phyloP scores from a whole-genome alignment of 1,140 invertebrate species.

The Drosophila ohnishii region DNA sequence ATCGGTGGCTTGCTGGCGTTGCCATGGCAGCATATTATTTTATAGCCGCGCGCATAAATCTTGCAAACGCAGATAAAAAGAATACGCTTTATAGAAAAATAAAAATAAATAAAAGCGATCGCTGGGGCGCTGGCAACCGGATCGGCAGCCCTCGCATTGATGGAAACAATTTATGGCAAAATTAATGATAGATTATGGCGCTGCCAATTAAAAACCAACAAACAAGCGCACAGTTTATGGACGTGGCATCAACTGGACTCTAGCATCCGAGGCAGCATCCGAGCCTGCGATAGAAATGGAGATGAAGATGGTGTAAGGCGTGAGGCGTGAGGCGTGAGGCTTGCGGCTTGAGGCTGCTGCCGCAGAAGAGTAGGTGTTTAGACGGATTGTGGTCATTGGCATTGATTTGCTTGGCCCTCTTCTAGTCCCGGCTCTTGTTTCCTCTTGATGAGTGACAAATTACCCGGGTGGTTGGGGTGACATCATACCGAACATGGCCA shows the following conservation, averaged over 20 bases:
- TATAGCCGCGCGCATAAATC: slow-evolving; percentile 80
- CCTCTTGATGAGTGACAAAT: slow-evolving; percentile 65
- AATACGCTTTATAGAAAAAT: slow-evolving; percentile 77
- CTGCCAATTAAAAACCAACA: slow-evolving; percentile 82
- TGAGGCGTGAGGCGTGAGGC: not conserved
- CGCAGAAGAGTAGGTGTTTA: slow-evolving; percentile 68
- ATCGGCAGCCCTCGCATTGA: slow-evolving; percentile 74
- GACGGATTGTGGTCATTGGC: slow-evolving; percentile 66
- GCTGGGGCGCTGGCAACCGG: slow-evolving; percentile 59
- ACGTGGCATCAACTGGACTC: slow-evolving; percentile 41
- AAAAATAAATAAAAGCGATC: slow-evolving; percentile 75
- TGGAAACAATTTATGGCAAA: slow-evolving; percentile 81
- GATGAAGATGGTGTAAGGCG: slow-evolving; percentile 26
- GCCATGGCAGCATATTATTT: slow-evolving; percentile 80
- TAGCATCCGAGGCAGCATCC: slow-evolving; percentile 1
- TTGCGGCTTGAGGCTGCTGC: not conserved
- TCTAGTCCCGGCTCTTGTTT: slow-evolving; percentile 27
- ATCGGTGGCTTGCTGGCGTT: slow-evolving; percentile 29
- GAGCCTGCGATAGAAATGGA: slow-evolving; percentile 35
- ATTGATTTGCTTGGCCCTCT: slow-evolving; percentile 41
- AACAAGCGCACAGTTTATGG: slow-evolving; percentile 77
- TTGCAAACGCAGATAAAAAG: slow-evolving; percentile 82
- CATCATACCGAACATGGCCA: slow-evolving; percentile 60
- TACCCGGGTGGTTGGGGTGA: slow-evolving; percentile 49
- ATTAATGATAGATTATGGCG: slow-evolving; percentile 82